Conservation (phyloP, 2,113 vertebrate genomes). For the Bothrops jararaca region DNA sequence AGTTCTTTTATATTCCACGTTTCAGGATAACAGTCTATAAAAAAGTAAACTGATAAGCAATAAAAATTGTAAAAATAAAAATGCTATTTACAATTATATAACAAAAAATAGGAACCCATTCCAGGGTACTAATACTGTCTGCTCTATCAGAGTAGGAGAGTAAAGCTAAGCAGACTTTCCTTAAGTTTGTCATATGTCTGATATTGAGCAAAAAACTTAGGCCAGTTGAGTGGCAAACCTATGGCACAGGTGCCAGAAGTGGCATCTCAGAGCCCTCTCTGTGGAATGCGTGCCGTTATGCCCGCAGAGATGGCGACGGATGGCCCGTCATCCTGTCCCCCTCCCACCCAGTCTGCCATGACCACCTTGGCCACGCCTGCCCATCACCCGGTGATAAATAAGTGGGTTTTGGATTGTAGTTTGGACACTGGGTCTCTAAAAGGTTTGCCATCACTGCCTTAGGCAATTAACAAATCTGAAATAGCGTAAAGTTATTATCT, state of each 20-base stretch:
- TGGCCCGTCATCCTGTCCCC: no score
- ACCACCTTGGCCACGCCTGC: no score
- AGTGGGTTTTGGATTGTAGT: no score
- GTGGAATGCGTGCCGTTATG: no score
- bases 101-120: not conserved
- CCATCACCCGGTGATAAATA: no score
- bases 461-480: constrained; percentile 13
- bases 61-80: not conserved
- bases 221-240: no score
- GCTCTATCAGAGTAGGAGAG: not conserved
- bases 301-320: no score
- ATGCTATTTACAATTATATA: not conserved
- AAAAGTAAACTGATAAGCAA: not conserved
- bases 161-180: not conserved
- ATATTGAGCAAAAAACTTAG: not conserved
- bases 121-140: not conserved
- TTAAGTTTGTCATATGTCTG: not conserved
- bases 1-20: not conserved
- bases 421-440: no score
- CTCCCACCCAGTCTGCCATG: no score
- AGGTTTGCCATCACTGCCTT: not conserved
- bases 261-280: no score
- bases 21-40: not conserved
- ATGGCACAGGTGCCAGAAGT: no score
- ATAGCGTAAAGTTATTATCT: not conserved